Evolutionary conservation across 2,113 vertebrate genomes (phyloP), one percentile per base, ranked within the genome.

Genomic region (Columba janthina): DNA sequence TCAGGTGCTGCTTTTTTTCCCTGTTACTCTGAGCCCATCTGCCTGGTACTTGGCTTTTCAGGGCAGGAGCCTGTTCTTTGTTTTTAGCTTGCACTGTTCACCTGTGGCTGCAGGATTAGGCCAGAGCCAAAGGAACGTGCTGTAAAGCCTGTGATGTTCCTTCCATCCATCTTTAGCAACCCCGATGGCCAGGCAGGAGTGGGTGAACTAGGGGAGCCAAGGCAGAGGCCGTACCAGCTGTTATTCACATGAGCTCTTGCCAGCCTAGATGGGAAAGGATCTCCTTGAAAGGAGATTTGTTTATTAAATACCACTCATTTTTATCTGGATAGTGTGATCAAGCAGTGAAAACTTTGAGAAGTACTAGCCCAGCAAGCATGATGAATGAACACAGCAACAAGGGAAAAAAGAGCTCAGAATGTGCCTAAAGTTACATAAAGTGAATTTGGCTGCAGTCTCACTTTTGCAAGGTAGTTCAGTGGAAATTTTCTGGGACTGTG

Each of bases 161-260:
- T 65, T 48, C 77, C 13, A 13, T 40, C 25, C 34, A 24, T 19
- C 48, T 72, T 64, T 31, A 25, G 12, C 62, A 71, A 15, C 32
- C 11, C 14, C 1, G 0, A 7, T 42, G 62, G 15, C 42, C 42
- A 14, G 50, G 32, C 7, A 2, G 57, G 56, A 71, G n/a, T 24
- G 66, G 28, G 20, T 18, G 26, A 74, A 25, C 29, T 44, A 36
- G n/a, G 53, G 46, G 34, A 73, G 40, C 40, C 40, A 40, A 40
- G 40, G 40, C 40, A 40, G 40, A 40, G 40, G 40, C 40, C 12
- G 40, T 40, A 40, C 40, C 40, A 40, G 32, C 36, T 70, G 60
- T 81, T 46, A 31, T 1, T 83, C 38, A 72, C 53, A 3, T 2
- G 3, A n/a, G 10, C 34, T 11, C 53, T 90, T 88, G 48, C 17